Conservation (phyloP, 2,113 vertebrate species). For the Gobio gobio region DNA sequence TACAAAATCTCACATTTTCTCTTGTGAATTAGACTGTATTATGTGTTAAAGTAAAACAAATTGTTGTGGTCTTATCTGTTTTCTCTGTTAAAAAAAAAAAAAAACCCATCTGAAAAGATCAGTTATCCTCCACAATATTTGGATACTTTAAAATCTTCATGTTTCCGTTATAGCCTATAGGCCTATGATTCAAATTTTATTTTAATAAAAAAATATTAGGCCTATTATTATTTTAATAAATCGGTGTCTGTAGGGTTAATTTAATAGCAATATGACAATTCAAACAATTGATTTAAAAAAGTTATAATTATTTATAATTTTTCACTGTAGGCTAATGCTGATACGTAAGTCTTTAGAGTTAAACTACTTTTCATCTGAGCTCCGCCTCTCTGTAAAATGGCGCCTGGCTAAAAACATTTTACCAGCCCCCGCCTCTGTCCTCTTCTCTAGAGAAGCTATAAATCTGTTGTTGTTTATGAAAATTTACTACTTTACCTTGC, state of each 20-base stretch:
- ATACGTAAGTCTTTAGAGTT: not conserved
- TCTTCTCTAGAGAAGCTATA: constrained; percentile 84
- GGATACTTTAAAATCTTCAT: not conserved
- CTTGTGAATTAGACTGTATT: not conserved
- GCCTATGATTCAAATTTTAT: too few relatives aligned
- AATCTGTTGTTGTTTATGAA: constrained; percentile 99
- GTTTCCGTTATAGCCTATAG: too few relatives aligned
- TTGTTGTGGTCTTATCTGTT: not conserved
- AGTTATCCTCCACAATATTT: not conserved
- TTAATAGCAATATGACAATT: not conserved
- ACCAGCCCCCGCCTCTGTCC: constrained; percentile 22
- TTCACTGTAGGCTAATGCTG: not conserved
- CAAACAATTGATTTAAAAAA: not conserved
- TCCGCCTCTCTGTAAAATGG: constrained; percentile 87
- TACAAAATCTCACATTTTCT: not conserved
- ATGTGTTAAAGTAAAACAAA: not conserved
- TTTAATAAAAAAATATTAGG: not conserved
- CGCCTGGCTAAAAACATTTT: constrained; percentile 75
- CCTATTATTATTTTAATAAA: not conserved
- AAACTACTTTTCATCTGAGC: not conserved
- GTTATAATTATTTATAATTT: not conserved
- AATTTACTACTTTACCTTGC: constrained; percentile 99
- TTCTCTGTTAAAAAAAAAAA: not conserved
- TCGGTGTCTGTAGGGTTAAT: not conserved
- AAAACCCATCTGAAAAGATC: too few relatives aligned